phyloP scores from a whole-genome alignment of 2,797 vertebrate genomes.

The Saxicola maurus region DNA sequence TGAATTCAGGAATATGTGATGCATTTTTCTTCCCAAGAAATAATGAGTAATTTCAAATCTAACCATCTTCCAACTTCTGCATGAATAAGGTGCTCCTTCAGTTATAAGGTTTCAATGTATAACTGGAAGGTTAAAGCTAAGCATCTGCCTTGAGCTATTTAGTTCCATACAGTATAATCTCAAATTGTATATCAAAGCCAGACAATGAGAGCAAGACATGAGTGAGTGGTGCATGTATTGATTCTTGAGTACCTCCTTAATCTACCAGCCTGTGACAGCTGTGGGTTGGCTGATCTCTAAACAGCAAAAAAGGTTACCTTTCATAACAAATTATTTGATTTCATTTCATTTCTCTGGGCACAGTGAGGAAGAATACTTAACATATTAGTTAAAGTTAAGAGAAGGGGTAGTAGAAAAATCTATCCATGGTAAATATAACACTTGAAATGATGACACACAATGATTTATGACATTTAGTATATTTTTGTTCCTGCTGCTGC shows the following conservation, averaged over 20 bases:
- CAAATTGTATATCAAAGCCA: neutral
- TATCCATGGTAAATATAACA: fast-evolving
- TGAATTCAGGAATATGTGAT: neutral
- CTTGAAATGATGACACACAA: neutral
- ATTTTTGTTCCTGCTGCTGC: neutral
- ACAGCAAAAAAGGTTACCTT: neutral
- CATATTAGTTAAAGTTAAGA: neutral
- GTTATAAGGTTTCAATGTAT: neutral
- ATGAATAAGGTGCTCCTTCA: neutral
- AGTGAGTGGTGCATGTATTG: neutral
- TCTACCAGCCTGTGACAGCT: neutral
- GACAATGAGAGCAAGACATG: neutral
- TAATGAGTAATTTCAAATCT: neutral
- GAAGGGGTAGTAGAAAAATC: neutral
- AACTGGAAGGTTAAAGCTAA: neutral
- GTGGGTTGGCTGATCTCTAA: neutral
- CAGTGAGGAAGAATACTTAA: neutral
- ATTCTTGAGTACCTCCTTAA: neutral
- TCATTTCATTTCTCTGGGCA: neutral
- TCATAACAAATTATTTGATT: neutral
- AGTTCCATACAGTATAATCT: neutral
- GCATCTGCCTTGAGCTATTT: neutral
- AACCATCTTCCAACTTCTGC: neutral
- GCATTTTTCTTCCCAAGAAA: neutral
- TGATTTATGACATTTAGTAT: neutral